Percentiles rank a stretch among this genome's conserved stretches.
Evolutionary conservation across 2,113 vertebrate genomes (phyloP).

Genomic region (Suricata suricatta): DNA sequence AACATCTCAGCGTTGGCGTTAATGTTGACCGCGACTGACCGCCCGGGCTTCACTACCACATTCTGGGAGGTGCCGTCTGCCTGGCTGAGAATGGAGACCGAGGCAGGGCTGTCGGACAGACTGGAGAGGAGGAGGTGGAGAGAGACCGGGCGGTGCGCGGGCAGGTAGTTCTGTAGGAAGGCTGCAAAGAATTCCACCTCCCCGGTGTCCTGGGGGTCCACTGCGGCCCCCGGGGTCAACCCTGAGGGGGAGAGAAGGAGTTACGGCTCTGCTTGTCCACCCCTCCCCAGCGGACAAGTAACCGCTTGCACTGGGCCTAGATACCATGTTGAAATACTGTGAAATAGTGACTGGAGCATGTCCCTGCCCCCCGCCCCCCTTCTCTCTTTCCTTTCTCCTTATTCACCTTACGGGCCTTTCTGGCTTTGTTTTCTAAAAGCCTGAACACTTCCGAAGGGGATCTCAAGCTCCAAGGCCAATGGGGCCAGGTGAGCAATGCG

Average conservation of each 20-base stretch:
- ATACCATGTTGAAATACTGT: neutral
- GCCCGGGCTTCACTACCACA: constrained; percentile 66
- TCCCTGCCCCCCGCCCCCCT: too few relatives aligned
- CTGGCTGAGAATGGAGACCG: constrained; percentile 80
- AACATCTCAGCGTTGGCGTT: constrained; percentile 79
- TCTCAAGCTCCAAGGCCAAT: neutral
- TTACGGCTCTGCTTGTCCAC: neutral
- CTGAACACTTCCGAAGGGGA: neutral
- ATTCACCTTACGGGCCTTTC: neutral
- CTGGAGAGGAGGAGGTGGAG: constrained; percentile 81
- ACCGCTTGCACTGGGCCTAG: neutral
- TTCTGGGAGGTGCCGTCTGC: constrained; percentile 71
- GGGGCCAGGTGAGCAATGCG: neutral
- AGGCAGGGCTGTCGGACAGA: constrained; percentile 68
- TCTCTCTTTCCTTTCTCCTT: neutral
- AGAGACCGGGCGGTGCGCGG: neutral
- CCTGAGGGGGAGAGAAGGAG: constrained; percentile 37
- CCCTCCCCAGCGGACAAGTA: neutral
- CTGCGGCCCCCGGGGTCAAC: constrained; percentile 72
- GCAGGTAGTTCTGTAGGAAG: constrained; percentile 86
- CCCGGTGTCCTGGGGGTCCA: constrained; percentile 20
- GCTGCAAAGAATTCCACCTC: constrained; percentile 85
- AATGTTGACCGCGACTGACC: constrained; percentile 69
- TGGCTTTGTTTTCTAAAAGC: constrained; percentile 4
- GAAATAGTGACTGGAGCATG: neutral